Base-by-base conservation (phyloP, 2,113 vertebrate genomes). In the Dasypus novemcinctus region DNA sequence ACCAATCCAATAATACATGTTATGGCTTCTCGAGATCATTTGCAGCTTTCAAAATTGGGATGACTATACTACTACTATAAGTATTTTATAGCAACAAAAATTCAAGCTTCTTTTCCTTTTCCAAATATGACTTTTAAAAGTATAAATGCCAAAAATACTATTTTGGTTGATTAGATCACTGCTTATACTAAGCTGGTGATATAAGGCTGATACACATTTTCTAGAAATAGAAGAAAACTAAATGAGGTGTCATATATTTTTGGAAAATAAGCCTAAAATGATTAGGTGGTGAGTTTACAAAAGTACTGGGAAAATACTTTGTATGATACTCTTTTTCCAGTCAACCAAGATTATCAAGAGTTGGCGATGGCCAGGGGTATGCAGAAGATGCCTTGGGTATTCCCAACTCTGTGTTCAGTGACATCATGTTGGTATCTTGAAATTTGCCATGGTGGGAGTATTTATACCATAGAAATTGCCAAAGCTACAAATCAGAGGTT, bases 231-330 rank as follows among this genome's bases (percentile, higher is more conserved):
- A 69, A n/a, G 29, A 89, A 72, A 61, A 74, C 23, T 74, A 96
- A 89, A 33, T 52, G 15, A 87, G 15, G 36, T 71, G n/a, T 75
- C 36, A 79, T n/a, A 4, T 90, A 63, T 69, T 69, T 90, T 63
- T 41, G 5, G 29, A 78, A 83, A 94, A 92, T 36, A 92, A 93
- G 86, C 17, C 43, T 31, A 84, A 57, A 61, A 85, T 75, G n/a
- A 91, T 91, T 94, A 94, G 13, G 27, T 90, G 57, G 82, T 18
- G 57, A 27, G 25, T 71, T 85, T 92, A 96, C 10, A 96, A 38
- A 3, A 76, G 27, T n/a, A 76, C 41, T 78, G 21, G 46, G 74
- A 68, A 96, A 72, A 52, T 29, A 79, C 17, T 95, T 74, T 52
- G 33, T 85, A 69, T 90, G n/a, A 81, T 36, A 43, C n/a, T 14